phyloP scores from a whole-genome alignment of 2,888 invertebrate genomes.

The Scaptomyza reducta region DNA sequence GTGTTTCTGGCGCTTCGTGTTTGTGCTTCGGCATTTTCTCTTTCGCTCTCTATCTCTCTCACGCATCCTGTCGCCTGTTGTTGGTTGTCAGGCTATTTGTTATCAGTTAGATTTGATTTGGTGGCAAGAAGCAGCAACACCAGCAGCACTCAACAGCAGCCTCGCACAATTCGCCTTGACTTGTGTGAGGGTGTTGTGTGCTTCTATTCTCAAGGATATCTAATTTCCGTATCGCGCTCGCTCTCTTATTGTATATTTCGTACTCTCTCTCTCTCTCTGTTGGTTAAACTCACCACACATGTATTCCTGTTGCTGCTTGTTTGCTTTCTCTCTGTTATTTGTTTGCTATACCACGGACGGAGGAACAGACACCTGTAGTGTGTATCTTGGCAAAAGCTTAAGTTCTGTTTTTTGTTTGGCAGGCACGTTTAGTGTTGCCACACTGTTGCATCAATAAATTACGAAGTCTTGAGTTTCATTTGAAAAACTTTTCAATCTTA shows the following conservation, averaged over 20 bases:
- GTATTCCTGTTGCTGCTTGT: conserved; percentile 37
- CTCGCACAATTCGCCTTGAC: conserved; percentile 72
- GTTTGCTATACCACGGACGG: conserved; percentile 21
- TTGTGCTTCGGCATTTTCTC: no score
- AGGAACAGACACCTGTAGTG: conserved; percentile 60
- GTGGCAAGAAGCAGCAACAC: conserved; percentile 34
- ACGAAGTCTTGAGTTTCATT: background rate
- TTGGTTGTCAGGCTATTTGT: conserved; percentile 45
- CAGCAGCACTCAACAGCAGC: conserved; percentile 17
- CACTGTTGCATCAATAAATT: conserved; percentile 3
- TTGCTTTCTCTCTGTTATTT: conserved; percentile 50
- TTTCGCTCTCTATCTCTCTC: conserved; percentile 16
- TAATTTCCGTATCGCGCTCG: conserved; percentile 7
- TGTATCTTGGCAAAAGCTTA: conserved; percentile 30
- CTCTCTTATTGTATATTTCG: background rate
- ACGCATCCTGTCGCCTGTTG: conserved; percentile 31
- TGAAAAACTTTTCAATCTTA: no score
- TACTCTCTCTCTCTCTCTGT: background rate
- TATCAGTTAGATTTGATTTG: conserved; percentile 77
- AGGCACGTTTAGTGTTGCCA: conserved; percentile 43
- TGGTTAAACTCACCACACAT: conserved; percentile 38
- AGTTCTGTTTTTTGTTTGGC: conserved; percentile 14
- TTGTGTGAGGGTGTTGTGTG: conserved; percentile 54
- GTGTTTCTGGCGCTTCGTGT: conserved; percentile 20
- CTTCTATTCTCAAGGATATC: conserved; percentile 61